Percentiles rank a stretch among this genome's conserved stretches.
Evolutionary conservation across 2,113 vertebrate genomes (phyloP).

Genomic region (Chionis minor): DNA sequence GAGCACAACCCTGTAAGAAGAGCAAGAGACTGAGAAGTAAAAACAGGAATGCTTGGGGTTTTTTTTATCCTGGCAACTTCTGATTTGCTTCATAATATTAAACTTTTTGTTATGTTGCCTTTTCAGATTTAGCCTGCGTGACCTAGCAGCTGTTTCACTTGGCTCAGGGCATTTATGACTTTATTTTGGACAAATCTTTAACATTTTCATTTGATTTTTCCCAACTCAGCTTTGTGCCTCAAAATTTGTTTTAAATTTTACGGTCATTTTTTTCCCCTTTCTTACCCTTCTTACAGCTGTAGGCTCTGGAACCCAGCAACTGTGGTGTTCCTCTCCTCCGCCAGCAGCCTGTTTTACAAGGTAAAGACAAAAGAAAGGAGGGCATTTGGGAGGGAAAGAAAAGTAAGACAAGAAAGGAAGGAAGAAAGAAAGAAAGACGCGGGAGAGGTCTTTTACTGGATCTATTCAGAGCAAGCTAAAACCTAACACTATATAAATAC

Average conservation of each 20-base stretch:
- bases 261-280: slow-evolving; percentile 11
- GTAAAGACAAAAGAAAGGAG: slow-evolving; percentile 31
- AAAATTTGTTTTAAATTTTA: slow-evolving; percentile 86
- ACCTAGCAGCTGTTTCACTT: slow-evolving; percentile 81
- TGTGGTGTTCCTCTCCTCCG: slow-evolving; percentile 39
- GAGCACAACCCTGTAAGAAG: background rate
- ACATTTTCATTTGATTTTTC: slow-evolving; percentile 79
- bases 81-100: slow-evolving; percentile 56
- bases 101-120: slow-evolving; percentile 53
- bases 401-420: background rate
- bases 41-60: background rate
- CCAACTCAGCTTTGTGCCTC: slow-evolving; percentile 68
- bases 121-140: slow-evolving; percentile 64
- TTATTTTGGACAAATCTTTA: slow-evolving; percentile 81
- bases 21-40: background rate
- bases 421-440: background rate
- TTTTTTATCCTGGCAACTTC: slow-evolving; percentile 26
- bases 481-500: slow-evolving; percentile 78
- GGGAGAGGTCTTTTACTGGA: slow-evolving; percentile 19
- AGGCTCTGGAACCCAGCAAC: slow-evolving; percentile 62
- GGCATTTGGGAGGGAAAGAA: background rate
- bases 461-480: slow-evolving; percentile 67
- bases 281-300: slow-evolving; percentile 68
- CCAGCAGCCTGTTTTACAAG: slow-evolving; percentile 28
- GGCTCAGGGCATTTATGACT: slow-evolving; percentile 77